Base-by-base conservation (phyloP, 2,888 invertebrate species). In the Tinea trinotella region DNA sequence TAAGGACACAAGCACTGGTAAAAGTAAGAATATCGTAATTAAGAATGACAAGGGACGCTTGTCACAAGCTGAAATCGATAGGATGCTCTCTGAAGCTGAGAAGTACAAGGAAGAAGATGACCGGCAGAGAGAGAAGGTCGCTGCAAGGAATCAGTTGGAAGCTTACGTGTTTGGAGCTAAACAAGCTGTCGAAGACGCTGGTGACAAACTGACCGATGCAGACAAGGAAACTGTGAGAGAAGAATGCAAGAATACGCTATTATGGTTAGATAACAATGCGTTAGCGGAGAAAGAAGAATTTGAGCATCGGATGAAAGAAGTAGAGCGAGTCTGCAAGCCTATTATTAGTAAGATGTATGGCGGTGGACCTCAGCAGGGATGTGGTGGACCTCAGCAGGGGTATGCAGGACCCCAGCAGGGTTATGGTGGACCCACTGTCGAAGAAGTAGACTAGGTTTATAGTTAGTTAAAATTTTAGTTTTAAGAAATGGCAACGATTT, bases 51-150 rank as follows among this genome's bases (percentile, higher is more conserved):
- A 49, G 17, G 57, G 92, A 73, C 87, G 94, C 3, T 77, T 95
- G 30, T 92, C 93, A 12, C 93, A 95, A 70, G 91, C 91, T 13
- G 95, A 96, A 57, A 95, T 96, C 56, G 94, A 96, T 62, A 87
- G 90, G 56, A 95, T 94, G 94, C 76, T 92, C 48, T 68, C 88
- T 15, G 92, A 92, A 57, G 91, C 92, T 0, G 91, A 92, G 62
- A 90, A 88, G 60, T 92, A 91, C 68, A 88, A 88, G 52, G 88
- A 81, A 18, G 92, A 91, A 62, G 92, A 92, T 62, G 90, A 91
- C 20, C 87, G 87, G 53, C 91, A 91, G 60, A 81, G 88, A 52
- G 88, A 90, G 52, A 85, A 87, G 15, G 89, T 94, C 12, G 65
- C 87, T 0, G 86, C 92, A 0, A 88, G 92, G 65, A 94, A 93